Evolutionary conservation across 92 coral and sea anemone genomes (phyloP).

Genomic region (Isaurus tuberculatus): DNA sequence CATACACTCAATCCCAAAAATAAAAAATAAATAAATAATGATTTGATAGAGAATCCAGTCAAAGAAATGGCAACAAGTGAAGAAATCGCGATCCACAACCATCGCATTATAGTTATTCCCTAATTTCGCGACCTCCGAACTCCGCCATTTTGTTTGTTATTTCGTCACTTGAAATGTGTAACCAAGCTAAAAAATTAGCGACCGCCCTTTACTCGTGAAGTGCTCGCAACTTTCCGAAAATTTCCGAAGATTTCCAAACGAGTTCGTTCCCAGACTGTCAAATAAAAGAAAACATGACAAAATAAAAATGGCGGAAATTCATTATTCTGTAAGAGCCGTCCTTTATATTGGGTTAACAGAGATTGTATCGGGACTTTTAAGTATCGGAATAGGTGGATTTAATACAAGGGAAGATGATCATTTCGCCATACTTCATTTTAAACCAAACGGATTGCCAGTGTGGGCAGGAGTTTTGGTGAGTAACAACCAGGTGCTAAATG

Average conservation of each 20-base stretch:
- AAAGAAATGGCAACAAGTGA: conserved; percentile 66
- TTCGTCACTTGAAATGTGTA: conserved; percentile 22
- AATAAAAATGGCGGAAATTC: conserved; percentile 71
- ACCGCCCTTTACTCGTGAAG: conserved; percentile 1
- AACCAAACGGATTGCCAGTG: conserved; percentile 86
- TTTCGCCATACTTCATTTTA: conserved; percentile 70
- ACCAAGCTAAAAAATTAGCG: conserved; percentile 54
- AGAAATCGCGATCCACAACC: conserved; percentile 58
- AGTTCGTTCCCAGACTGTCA: conserved; percentile 25
- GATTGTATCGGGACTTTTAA: conserved; percentile 70
- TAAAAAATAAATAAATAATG: conserved; percentile 56
- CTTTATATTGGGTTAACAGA: conserved; percentile 80
- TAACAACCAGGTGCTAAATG: not conserved
- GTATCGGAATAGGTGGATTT: conserved; percentile 84
- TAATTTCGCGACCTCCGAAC: conserved; percentile 25
- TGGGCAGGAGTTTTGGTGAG: conserved; percentile 90
- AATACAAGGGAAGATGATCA: conserved; percentile 81
- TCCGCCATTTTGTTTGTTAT: conserved; percentile 76
- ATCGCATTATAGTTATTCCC: conserved; percentile 58
- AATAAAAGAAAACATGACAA: conserved; percentile 25
- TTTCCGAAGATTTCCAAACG: not conserved
- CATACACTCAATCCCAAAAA: conserved; percentile 53
- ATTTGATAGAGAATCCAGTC: conserved; percentile 73
- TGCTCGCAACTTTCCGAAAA: not conserved
- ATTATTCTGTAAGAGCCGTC: conserved; percentile 71